phyloP scores from a whole-genome alignment of 2,888 invertebrate genomes.

The Sphaeridia pumilis region DNA sequence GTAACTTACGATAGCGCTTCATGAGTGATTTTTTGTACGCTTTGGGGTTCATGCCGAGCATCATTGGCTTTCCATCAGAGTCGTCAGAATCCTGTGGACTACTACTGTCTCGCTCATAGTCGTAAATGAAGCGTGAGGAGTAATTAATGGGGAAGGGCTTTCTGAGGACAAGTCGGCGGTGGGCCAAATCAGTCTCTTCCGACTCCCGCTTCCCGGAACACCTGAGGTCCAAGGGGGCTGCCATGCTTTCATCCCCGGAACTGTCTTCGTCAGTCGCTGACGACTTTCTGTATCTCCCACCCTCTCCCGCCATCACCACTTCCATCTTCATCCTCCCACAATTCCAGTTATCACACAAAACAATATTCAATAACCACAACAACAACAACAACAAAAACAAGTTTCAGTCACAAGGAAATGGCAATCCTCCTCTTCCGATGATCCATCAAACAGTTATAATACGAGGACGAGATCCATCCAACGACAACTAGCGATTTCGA shows the following conservation, averaged over 20 bases:
- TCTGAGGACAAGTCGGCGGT: background rate
- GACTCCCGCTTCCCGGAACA: conserved; percentile 40
- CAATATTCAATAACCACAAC: background rate
- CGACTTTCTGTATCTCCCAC: conserved; percentile 36
- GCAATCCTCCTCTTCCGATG: too few relatives aligned
- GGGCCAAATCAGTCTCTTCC: conserved; percentile 20
- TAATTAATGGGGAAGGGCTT: background rate
- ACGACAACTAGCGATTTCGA: too few relatives aligned
- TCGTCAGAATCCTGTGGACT: conserved; percentile 62
- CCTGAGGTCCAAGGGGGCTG: conserved; percentile 63
- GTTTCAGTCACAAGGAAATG: background rate
- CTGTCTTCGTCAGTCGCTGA: conserved; percentile 17
- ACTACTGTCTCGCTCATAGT: conserved; percentile 34
- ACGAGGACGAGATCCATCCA: background rate
- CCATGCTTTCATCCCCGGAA: conserved; percentile 48
- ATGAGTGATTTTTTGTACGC: conserved; percentile 85
- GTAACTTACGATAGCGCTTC: conserved; percentile 82
- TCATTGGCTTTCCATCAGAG: conserved; percentile 46
- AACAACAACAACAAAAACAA: background rate
- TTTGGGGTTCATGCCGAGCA: conserved; percentile 45
- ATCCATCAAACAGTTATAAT: background rate
- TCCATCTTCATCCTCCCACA: conserved; percentile 10
- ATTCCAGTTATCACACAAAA: background rate
- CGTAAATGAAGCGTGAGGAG: conserved; percentile 31
- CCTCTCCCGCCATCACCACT: conserved; percentile 6